Evolutionary conservation across 1,140 invertebrate species (phyloP).

Genomic region (Drosophila pectinifera): DNA sequence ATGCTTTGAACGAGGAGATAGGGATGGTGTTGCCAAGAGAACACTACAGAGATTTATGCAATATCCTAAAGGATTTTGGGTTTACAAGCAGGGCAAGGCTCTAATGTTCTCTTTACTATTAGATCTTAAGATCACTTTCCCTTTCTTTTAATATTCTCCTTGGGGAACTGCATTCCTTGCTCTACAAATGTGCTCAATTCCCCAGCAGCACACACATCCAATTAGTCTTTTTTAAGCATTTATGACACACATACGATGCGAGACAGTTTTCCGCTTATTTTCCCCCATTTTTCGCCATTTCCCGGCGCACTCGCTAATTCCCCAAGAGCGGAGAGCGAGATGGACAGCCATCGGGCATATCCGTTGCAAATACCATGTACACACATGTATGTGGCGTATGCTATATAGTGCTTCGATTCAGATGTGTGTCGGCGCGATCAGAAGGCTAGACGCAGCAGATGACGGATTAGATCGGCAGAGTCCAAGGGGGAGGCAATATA

Average conservation of each 20-base stretch:
- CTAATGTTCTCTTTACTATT: neutral
- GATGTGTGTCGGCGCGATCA: slow-evolving; percentile 68
- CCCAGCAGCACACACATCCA: slow-evolving; percentile 38
- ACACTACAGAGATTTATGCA: no score
- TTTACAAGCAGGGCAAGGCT: no score
- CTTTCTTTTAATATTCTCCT: neutral
- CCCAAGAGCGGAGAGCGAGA: slow-evolving; percentile 26
- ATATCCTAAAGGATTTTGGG: no score
- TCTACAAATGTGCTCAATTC: slow-evolving; percentile 18
- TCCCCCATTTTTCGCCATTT: slow-evolving; percentile 77
- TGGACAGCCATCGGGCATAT: slow-evolving; percentile 66
- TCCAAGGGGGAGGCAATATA: slow-evolving; percentile 8
- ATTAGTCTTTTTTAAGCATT: slow-evolving; percentile 56
- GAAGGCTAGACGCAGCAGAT: slow-evolving; percentile 56
- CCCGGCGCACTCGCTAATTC: slow-evolving; percentile 62
- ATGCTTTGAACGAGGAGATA: neutral
- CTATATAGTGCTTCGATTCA: slow-evolving; percentile 31
- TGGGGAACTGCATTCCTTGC: neutral
- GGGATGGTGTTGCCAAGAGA: no score
- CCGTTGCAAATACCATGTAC: slow-evolving; percentile 48
- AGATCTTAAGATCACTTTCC: neutral
- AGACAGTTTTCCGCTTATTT: slow-evolving; percentile 72
- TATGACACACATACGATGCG: slow-evolving; percentile 71
- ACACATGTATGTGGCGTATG: slow-evolving; percentile 26
- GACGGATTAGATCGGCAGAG: slow-evolving; percentile 48